phyloP scores from a whole-genome alignment of 1,140 invertebrate species.

The Anastatus disparis region DNA sequence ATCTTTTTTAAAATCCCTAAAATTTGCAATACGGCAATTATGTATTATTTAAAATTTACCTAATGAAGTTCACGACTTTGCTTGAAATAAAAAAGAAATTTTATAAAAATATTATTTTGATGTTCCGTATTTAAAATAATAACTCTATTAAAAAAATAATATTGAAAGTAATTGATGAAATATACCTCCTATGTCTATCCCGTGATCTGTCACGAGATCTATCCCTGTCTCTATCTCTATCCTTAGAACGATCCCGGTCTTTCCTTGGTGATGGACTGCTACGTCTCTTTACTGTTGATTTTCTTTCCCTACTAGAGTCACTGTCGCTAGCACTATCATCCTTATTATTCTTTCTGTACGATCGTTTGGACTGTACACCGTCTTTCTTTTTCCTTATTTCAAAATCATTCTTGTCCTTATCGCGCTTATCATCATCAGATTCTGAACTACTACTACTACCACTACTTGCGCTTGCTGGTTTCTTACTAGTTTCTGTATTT shows the following conservation, averaged over 20 bases:
- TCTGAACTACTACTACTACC: conserved; percentile 62
- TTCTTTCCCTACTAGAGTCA: conserved; percentile 65
- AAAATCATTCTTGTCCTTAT: conserved; percentile 75
- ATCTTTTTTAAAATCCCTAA: background rate
- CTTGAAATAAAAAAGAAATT: background rate
- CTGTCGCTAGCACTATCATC: conserved; percentile 74
- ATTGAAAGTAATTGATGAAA: background rate
- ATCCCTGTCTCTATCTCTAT: conserved; percentile 57
- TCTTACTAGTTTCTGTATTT: conserved; percentile 57
- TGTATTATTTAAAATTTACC: background rate
- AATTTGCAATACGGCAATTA: background rate
- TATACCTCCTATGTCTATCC: conserved; percentile 44
- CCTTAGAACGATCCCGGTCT: conserved; percentile 56
- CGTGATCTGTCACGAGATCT: conserved; percentile 51
- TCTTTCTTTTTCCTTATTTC: conserved; percentile 81
- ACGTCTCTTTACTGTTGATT: conserved; percentile 57
- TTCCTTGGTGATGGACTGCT: conserved; percentile 60
- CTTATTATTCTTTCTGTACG: conserved; percentile 86
- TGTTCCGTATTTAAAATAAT: background rate
- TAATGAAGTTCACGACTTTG: conserved; percentile 18
- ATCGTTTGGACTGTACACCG: conserved; percentile 83
- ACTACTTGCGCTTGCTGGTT: conserved; percentile 57
- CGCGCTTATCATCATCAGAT: conserved; percentile 59
- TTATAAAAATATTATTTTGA: background rate
- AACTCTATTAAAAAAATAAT: too few species aligned